Evolutionary conservation across 2,797 vertebrate species (phyloP).

Genomic region (Potorous gilbertii): DNA sequence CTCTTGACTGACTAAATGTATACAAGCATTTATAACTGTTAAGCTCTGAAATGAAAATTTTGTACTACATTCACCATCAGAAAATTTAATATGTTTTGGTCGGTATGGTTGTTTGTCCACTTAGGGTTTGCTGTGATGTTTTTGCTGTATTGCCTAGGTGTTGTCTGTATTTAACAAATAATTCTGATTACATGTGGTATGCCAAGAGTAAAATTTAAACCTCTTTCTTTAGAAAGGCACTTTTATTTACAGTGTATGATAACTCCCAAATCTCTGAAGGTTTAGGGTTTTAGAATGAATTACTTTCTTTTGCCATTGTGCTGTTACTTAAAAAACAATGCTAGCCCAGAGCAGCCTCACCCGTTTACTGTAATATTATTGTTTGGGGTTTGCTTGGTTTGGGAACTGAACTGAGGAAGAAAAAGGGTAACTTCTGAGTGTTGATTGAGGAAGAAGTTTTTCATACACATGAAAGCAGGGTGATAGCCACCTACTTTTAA

Average conservation of each 20-base stretch:
- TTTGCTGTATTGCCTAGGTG: constrained; percentile 62
- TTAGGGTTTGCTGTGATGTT: constrained; percentile 55
- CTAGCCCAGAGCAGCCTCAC: too few species aligned
- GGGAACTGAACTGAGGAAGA: background rate
- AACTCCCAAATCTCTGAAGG: constrained; percentile 11
- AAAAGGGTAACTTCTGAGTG: background rate
- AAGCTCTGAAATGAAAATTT: too few species aligned
- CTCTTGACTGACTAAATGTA: too few species aligned
- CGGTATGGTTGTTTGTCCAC: constrained; percentile 71
- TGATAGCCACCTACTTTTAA: background rate
- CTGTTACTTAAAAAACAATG: background rate
- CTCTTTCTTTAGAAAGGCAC: constrained; percentile 45
- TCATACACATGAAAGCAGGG: background rate
- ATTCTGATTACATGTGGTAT: constrained; percentile 48
- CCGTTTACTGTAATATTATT: background rate
- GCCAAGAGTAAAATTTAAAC: constrained; percentile 49
- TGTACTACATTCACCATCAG: constrained; percentile 47
- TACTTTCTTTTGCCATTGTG: constrained; percentile 62
- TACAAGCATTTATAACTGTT: too few species aligned
- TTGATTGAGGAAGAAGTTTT: background rate
- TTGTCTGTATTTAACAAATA: constrained; percentile 58
- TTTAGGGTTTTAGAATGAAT: constrained; percentile 58
- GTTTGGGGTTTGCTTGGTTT: background rate
- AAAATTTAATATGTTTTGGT: constrained; percentile 66
- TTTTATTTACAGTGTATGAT: constrained; percentile 53